Conservation (phyloP, 2,797 vertebrate species). For the Sebastes hubbsi region DNA sequence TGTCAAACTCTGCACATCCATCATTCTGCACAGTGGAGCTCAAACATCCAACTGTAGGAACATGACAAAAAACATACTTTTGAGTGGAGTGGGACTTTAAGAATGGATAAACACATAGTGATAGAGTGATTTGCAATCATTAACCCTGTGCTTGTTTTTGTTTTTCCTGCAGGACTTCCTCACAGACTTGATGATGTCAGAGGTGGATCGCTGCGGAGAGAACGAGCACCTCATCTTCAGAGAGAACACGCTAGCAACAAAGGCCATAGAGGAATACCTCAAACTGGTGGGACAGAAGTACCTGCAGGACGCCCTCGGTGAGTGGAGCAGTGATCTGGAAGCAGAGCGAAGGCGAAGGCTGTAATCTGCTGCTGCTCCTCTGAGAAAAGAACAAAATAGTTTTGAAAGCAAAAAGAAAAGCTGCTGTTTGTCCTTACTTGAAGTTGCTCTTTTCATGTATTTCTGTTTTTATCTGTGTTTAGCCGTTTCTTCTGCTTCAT, state of each 20-base stretch:
- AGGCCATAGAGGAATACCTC: constrained; percentile 99
- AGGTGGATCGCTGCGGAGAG: constrained; percentile 98
- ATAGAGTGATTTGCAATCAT: neutral
- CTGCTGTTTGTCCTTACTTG: neutral
- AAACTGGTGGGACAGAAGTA: constrained; percentile 99
- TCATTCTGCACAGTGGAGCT: neutral
- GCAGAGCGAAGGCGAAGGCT: neutral
- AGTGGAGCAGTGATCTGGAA: constrained; percentile 25
- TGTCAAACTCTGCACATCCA: too few relatives aligned
- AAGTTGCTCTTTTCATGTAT: neutral
- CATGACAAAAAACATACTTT: too few relatives aligned
- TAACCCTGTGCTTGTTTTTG: neutral
- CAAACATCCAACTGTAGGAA: neutral
- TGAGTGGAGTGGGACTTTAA: too few relatives aligned
- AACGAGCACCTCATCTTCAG: constrained; percentile 99
- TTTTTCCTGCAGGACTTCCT: constrained; percentile 91
- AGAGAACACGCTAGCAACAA: constrained; percentile 97
- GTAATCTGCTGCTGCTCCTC: neutral
- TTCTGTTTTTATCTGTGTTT: neutral
- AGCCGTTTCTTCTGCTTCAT: neutral
- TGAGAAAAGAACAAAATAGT: neutral
- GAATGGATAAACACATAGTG: neutral
- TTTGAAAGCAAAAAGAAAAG: neutral
- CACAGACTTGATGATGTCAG: constrained; percentile 99
- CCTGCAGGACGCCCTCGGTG: constrained; percentile 97